Evolutionary conservation across 1,140 invertebrate species (phyloP).

Genomic region (Drosophila virilis): DNA sequence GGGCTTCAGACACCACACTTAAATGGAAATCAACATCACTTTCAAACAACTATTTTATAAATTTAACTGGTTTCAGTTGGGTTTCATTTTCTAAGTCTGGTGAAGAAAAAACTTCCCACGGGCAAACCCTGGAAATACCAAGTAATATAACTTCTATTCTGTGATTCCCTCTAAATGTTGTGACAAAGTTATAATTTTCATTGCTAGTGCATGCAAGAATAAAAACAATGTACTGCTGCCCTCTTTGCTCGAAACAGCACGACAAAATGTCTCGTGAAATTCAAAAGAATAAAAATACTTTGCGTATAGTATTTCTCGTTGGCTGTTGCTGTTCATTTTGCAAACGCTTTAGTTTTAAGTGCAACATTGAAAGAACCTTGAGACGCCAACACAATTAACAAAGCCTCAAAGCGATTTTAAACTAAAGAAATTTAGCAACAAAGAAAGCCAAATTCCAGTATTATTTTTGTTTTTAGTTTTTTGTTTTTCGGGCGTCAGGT

Average conservation of each 20-base stretch:
- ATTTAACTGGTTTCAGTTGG: no score
- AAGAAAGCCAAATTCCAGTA: conserved; percentile 12
- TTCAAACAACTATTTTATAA: no score
- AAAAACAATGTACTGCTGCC: conserved; percentile 4
- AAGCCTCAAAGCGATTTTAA: conserved; percentile 12
- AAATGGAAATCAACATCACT: no score
- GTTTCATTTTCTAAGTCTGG: no score
- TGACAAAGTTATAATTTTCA: neutral
- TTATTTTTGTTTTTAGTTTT: neutral
- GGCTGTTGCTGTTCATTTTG: conserved; percentile 17
- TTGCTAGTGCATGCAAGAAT: neutral
- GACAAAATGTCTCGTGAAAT: conserved; percentile 25
- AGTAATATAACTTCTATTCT: neutral
- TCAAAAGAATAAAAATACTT: conserved; percentile 29
- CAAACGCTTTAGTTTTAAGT: conserved; percentile 29
- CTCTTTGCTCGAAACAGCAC: conserved; percentile 10
- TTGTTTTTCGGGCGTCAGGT: neutral
- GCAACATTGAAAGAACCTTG: conserved; percentile 45
- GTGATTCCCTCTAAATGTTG: neutral
- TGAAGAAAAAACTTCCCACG: no score
- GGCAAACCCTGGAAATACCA: no score
- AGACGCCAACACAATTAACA: conserved; percentile 34
- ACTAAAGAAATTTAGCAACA: conserved; percentile 11
- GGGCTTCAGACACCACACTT: no score
- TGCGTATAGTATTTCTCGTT: conserved; percentile 22